Evolutionary conservation across 2,113 vertebrate species (phyloP), one percentile per base, ranked within the genome.

Genomic region (Corythornis vintsioides): DNA sequence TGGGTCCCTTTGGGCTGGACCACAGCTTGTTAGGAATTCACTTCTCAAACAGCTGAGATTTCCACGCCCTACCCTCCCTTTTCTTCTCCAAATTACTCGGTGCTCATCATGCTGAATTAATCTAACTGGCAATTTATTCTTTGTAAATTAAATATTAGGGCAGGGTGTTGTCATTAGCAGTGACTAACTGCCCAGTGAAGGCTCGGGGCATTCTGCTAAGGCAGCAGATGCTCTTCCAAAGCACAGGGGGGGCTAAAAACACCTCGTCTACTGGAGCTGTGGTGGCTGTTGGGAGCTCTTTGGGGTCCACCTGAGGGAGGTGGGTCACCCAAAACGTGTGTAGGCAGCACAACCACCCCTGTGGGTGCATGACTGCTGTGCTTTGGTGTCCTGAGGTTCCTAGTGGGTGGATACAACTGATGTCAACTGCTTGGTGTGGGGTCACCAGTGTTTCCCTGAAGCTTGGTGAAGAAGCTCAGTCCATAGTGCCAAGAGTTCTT

Each of bases 91-190:
- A 66, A 70, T 94, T 76, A 42, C 76, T 72, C 2, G 2, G 50
- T 0, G 1, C 64, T 86, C 64, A 83, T 90, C 55, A 21, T 11
- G 66, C 86, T 69, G 86, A 88, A 93, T 90, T 92, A 92, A 94
- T 81, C 76, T 50, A 83, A 67, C 61, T 33, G 86, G 89, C 76
- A 73, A 70, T 90, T 93, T 86, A 86, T 86, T 81, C 88, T 79
- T 83, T 81, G 73, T 67, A 83, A 92, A 88, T 93, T 61, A 94
- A 92, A 88, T 92, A 90, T 77, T 88, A 77, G 94, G 88, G 83
- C 83, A 81, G 80, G 75, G 83, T 47, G 76, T 50, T 47, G 69
- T 88, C 38, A 26, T 94, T 80, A 88, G 66, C 55, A 21, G 22
- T 73, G 79, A 83, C 53, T 52, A 75, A 73, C 60, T 21, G 16